Evolutionary conservation across 2,888 invertebrate species (phyloP).

Genomic region (Carabus problematicus): DNA sequence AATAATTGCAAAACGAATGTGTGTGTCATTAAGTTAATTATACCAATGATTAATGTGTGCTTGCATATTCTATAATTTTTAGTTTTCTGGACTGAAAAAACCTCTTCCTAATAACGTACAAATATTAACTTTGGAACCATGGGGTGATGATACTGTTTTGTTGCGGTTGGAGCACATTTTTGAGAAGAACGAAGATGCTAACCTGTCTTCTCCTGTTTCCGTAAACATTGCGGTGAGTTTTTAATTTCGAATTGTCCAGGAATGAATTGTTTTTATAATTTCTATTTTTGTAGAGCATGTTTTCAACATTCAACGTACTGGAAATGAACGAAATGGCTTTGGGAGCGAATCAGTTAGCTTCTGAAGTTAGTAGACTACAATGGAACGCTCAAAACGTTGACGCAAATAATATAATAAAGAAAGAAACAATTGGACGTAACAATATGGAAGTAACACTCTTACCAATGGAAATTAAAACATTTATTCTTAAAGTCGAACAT

Average conservation of each 20-base stretch:
- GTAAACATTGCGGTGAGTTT: slow-evolving; percentile 60
- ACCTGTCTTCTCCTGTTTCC: slow-evolving; percentile 55
- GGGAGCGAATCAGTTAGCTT: slow-evolving; percentile 57
- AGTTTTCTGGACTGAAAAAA: slow-evolving; percentile 58
- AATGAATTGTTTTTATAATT: neutral
- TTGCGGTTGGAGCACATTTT: slow-evolving; percentile 68
- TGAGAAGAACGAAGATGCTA: slow-evolving; percentile 60
- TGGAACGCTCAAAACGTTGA: slow-evolving; percentile 59
- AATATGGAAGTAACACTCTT: slow-evolving; percentile 61
- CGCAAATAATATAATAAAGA: neutral
- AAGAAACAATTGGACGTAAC: too few relatives aligned
- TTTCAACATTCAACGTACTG: slow-evolving; percentile 47
- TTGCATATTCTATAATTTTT: slow-evolving; percentile 21
- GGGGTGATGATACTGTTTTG: slow-evolving; percentile 63
- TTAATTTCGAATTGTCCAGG: neutral
- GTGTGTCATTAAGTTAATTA: slow-evolving; percentile 2
- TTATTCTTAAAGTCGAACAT: slow-evolving; percentile 59
- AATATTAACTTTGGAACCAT: slow-evolving; percentile 67
- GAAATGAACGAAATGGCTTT: slow-evolving; percentile 51
- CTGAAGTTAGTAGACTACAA: slow-evolving; percentile 60
- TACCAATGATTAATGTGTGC: slow-evolving; percentile 16
- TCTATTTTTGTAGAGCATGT: slow-evolving; percentile 48
- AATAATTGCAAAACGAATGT: slow-evolving; percentile 34
- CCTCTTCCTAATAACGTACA: slow-evolving; percentile 65
- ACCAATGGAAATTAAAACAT: slow-evolving; percentile 78